Percentiles rank a stretch among this genome's conserved stretches.
phyloP scores from a whole-genome alignment of 2,888 invertebrate genomes.

The Bibio marci region DNA sequence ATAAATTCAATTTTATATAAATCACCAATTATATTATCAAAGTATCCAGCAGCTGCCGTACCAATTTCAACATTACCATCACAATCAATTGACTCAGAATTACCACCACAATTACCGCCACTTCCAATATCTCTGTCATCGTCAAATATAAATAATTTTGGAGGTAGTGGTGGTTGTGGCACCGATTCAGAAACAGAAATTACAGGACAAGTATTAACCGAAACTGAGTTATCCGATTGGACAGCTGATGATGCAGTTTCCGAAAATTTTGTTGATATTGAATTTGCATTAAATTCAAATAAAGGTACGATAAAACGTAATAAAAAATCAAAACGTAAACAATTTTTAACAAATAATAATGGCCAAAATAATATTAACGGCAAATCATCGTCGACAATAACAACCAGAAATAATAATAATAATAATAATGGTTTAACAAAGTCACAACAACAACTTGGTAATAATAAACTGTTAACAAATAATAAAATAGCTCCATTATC shows the following conservation, averaged over 20 bases:
- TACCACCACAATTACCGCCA: too few relatives aligned
- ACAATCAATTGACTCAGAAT: too few relatives aligned
- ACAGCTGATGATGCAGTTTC: conserved; percentile 63
- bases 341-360: conserved; percentile 10
- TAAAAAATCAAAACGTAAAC: conserved; percentile 27
- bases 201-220: conserved; percentile 57
- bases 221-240: conserved; percentile 83
- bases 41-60: too few relatives aligned
- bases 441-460: conserved; percentile 13
- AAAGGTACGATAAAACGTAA: conserved; percentile 26
- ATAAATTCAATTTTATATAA: too few relatives aligned
- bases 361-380: too few relatives aligned
- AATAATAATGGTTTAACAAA: conserved; percentile 22
- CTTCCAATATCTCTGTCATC: too few relatives aligned
- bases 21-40: too few relatives aligned
- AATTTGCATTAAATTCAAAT: conserved; percentile 39
- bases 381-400: conserved; percentile 11
- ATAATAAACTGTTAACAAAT: conserved; percentile 16
- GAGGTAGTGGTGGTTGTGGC: conserved; percentile 15
- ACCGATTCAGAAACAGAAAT: conserved; percentile 56
- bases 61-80: too few relatives aligned
- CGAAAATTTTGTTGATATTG: conserved; percentile 53
- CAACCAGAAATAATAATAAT: conserved; percentile 21
- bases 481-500: conserved; percentile 19
- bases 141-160: conserved; percentile 9